Base-by-base conservation (phyloP, 1,140 invertebrate species). In the Epicauta chinensis region DNA sequence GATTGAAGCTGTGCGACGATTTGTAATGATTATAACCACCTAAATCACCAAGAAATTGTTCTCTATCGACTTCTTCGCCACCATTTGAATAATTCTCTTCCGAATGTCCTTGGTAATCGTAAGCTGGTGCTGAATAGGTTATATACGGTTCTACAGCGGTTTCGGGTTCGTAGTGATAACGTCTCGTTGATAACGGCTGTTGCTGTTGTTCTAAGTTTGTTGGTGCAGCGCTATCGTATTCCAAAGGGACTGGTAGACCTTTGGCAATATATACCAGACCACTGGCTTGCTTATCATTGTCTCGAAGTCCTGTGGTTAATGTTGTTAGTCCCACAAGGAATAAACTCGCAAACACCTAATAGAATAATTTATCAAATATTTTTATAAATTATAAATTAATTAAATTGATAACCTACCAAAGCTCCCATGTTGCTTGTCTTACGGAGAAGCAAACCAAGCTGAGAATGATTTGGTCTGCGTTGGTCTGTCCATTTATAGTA, bases 1-100 rank as follows among this genome's bases (percentile, higher is more conserved):
- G 15, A 29, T 60, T 59, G 11, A 61, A 50, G 32, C 56, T 60
- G 7, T 53, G 51, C 11, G 55, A 53, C 12, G 49, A 58, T 56
- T 60, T 53, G 39, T 62, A 60, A 32, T 64, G 55, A 7, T 57
- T 55, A 44, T 60, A 62, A 15, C 52, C 58, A 7, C 7, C 4
- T 23, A 23, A 23, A 23, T 23, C 23, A 23, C 23, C 23, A 5
- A 23, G 7, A 23, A 23, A 23, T 23, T 23, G 4, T 5, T 23
- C 7, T 1, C 23, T 3, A 23, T 23, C 23, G 7, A 23, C 7
- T 23, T 23, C 23, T 5, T 23, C 23, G 7, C 23, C 23, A 23
- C 23, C 23, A 23, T 7, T 7, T 23, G 23, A 23, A 5, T 5
- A 23, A 23, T 3, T 23, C 7, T 23, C 23, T 23, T 23, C 23